Conservation (phyloP, 2,888 invertebrate species). For the Parnassius mnemosyne region DNA sequence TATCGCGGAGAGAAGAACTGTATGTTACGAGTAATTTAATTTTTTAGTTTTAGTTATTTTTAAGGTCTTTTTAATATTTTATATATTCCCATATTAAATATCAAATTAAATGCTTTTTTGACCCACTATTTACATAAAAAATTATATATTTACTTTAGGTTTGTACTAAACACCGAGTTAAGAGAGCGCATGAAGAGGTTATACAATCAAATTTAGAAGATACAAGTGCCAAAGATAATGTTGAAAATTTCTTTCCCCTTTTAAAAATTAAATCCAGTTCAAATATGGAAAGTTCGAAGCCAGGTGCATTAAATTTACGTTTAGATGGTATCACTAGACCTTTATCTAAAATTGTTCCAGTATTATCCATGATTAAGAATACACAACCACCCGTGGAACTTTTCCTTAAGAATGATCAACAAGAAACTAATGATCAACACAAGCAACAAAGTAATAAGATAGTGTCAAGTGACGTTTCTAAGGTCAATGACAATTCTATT, state of each 20-base stretch:
- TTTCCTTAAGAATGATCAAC: neutral
- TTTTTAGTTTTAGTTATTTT: too few species aligned
- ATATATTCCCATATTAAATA: too few species aligned
- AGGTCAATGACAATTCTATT: too few species aligned
- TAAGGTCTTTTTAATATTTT: too few species aligned
- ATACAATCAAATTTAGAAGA: neutral
- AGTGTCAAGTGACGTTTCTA: neutral
- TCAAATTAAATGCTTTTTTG: too few species aligned
- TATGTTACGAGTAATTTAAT: too few species aligned
- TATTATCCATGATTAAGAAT: conserved; percentile 5
- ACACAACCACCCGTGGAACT: conserved; percentile 4
- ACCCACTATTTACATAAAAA: too few species aligned
- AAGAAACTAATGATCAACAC: conserved; percentile 1
- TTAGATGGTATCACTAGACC: neutral
- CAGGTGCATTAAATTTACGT: conserved; percentile 7
- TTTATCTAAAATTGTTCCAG: conserved; percentile 1
- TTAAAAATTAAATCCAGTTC: too few species aligned
- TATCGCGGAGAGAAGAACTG: too few species aligned
- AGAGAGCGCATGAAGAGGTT: neutral
- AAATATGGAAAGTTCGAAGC: neutral
- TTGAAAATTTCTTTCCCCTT: too few species aligned
- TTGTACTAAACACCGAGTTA: neutral
- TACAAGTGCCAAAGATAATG: neutral
- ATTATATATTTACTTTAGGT: too few species aligned
- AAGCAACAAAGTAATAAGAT: neutral